These are phyloP conservation scores for Actenoides lindsayi DNA, from an alignment of 2,113 vertebrate species.

Conservation along the genomic window DNA sequence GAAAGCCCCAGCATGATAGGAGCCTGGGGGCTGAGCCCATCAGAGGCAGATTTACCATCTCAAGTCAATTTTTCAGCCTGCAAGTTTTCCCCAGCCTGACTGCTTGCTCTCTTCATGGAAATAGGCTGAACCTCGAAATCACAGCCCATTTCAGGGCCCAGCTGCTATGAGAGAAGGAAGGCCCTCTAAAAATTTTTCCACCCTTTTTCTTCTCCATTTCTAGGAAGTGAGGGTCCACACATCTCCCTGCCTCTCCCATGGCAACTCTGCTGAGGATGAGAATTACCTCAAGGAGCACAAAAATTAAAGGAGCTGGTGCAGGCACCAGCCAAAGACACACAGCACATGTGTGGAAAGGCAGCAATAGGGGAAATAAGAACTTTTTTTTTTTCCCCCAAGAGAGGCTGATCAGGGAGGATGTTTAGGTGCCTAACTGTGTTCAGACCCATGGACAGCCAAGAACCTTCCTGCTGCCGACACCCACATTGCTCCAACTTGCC, in stretches of 20 bases:
- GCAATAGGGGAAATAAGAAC: not conserved
- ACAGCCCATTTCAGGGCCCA: not conserved
- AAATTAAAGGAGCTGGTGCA: not conserved
- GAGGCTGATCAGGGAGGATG: not conserved
- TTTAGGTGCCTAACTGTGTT: not conserved
- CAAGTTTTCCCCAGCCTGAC: not conserved
- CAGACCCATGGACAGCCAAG: not conserved
- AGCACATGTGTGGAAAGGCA: not conserved
- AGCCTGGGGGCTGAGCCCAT: not conserved
- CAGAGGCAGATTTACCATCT: not conserved
- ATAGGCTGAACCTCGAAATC: not conserved
- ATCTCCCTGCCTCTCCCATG: not conserved
- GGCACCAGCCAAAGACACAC: not conserved
- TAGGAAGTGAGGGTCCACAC: not conserved
- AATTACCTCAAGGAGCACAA: not conserved
- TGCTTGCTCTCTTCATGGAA: not conserved
- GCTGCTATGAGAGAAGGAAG: not conserved
- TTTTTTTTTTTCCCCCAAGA: no score
- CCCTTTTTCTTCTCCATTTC: not conserved
- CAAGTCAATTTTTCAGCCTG: not conserved
- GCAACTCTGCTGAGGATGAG: not conserved
- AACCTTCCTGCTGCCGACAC: not conserved
- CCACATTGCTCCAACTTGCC: not conserved
- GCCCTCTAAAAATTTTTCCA: not conserved
- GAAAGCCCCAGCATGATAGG: fast-evolving